A percentile compares a stretch with the other conserved stretches of the same genome.
phyloP scores from a whole-genome alignment of 2,888 invertebrate species.

The Drosophila nr. medialis region DNA sequence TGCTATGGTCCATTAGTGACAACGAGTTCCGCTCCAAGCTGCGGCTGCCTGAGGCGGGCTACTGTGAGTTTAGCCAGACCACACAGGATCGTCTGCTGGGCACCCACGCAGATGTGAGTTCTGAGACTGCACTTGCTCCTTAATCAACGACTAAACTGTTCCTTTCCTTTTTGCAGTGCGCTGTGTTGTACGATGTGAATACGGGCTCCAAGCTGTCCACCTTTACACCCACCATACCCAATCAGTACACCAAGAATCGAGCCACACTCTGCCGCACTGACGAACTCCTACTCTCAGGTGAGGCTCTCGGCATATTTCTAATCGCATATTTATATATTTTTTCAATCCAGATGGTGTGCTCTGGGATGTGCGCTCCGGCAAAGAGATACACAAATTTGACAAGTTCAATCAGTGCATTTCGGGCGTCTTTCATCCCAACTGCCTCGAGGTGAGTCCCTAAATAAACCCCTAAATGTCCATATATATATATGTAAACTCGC shows the following conservation, averaged over 20 bases:
- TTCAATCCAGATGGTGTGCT: conserved; percentile 92
- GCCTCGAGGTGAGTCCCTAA: conserved; percentile 88
- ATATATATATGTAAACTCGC: neutral
- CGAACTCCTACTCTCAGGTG: conserved; percentile 94
- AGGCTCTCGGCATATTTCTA: conserved; percentile 6
- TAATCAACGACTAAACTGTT: neutral
- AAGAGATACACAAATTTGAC: conserved; percentile 98
- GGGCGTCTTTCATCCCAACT: conserved; percentile 98
- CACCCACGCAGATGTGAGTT: conserved; percentile 89
- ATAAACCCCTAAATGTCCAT: neutral
- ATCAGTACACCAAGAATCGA: conserved; percentile 96
- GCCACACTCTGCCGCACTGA: conserved; percentile 98
- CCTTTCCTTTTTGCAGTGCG: conserved; percentile 71
- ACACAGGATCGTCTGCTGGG: conserved; percentile 94
- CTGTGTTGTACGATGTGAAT: conserved; percentile 92
- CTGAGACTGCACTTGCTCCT: neutral
- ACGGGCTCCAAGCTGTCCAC: conserved; percentile 91
- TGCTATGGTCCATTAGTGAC: conserved; percentile 83
- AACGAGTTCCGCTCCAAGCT: conserved; percentile 86
- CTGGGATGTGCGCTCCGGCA: conserved; percentile 95
- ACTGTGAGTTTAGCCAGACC: conserved; percentile 95
- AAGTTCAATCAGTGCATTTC: conserved; percentile 97
- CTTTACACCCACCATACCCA: conserved; percentile 92
- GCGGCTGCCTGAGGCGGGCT: conserved; percentile 92
- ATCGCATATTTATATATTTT: neutral